These are phyloP conservation scores for Anarrhichthys ocellatus DNA, from an alignment of 2,113 vertebrate genomes.

Conservation along the genomic window DNA sequence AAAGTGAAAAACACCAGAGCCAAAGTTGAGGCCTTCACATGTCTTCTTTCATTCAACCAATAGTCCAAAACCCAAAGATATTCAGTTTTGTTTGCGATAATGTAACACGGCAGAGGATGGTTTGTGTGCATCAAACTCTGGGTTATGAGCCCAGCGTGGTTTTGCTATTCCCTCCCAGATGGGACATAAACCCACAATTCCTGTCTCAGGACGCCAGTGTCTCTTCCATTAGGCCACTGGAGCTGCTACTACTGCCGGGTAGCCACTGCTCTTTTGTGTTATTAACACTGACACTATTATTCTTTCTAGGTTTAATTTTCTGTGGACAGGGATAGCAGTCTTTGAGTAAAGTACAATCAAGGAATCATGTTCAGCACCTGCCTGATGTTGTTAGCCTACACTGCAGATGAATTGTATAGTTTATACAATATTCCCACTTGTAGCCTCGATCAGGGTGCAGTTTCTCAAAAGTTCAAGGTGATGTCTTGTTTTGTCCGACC, in stretches of 20 bases:
- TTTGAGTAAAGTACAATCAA: background rate
- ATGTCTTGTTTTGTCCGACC: background rate
- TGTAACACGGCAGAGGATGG: background rate
- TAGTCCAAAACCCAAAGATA: background rate
- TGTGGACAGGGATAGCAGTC: background rate
- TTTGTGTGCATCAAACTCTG: background rate
- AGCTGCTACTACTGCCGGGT: conserved; percentile 26
- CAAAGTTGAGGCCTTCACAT: background rate
- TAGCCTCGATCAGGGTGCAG: background rate
- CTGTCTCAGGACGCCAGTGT: conserved; percentile 79
- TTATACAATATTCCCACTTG: background rate
- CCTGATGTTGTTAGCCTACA: background rate
- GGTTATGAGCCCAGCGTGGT: background rate
- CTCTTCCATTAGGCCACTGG: conserved; percentile 83
- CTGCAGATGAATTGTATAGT: background rate
- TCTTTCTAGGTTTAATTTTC: background rate
- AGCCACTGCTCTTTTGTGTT: no score
- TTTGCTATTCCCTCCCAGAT: conserved; percentile 53
- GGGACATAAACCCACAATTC: conserved; percentile 74
- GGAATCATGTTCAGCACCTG: background rate
- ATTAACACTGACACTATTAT: no score
- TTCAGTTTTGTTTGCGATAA: background rate
- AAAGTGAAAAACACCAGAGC: background rate
- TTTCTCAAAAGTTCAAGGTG: background rate
- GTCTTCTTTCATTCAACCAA: background rate